Evolutionary conservation across 2,113 vertebrate species (phyloP), one percentile per base, ranked within the genome.

Genomic region (Uropsilus gracilis): DNA sequence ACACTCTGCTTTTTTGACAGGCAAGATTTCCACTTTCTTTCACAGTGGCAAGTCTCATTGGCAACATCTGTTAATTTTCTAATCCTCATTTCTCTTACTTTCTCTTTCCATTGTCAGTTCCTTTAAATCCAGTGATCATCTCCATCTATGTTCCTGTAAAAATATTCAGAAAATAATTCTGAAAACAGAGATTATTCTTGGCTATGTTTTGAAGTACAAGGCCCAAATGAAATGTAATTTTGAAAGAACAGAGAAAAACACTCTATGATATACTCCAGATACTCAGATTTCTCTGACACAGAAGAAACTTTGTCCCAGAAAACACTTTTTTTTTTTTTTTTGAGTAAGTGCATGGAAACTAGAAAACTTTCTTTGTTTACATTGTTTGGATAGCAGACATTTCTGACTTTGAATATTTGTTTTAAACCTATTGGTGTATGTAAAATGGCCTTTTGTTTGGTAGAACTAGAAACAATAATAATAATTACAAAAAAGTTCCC

Each of bases 111-210:
- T 9, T 59, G 30, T 77, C 30, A 68, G 8, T 37, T 66, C 68
- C 68, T 82, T 82, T 82, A 89, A 61, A 59, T 82, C 66, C 4
- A 95, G 17, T 85, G 57, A 88, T 26, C 39, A 63, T 55, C 17
- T 85, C 87, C 16, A 82, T 76, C 63, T 32, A 59, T 37, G 39
- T 83, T 73, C 80, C 50, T 88, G 17, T 85, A 28, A 87, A 80
- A 93, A 94, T 39, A 32, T 17, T 20, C 28, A 86, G 53, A 88
- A 92, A 88, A 57, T 85, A 84, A 85, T 34, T 81, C 44, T 81
- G 22, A 88, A 93, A 75, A 68, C 13, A 82, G 68, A 57, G n/a
- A 76, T 89, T 90, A 83, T 72, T 87, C 32, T 82, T 93, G 78
- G 73, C 37, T 78, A 32, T 32, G 17, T 28, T 91, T 48, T 93